A percentile compares a stretch with the other conserved stretches of the same genome.
These are phyloP conservation scores for Chloebia gouldiae DNA, from an alignment of 2,113 vertebrate genomes.

Conservation along the genomic window DNA sequence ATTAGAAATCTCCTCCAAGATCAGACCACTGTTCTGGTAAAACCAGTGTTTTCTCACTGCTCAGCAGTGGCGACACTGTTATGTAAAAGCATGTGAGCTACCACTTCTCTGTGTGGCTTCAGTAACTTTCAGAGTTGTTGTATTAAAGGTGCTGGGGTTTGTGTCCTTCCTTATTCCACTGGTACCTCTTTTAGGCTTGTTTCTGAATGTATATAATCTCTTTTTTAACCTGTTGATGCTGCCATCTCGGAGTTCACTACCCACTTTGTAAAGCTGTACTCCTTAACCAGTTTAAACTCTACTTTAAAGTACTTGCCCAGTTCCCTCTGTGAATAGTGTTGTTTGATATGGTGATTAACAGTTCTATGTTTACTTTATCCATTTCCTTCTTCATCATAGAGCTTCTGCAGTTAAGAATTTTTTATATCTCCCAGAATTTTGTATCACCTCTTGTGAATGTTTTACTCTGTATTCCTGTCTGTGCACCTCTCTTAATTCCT, in stretches of 20 bases:
- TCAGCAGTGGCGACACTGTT: not conserved
- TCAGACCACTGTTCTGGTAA: not conserved
- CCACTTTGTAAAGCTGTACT: not conserved
- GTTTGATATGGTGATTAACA: not conserved
- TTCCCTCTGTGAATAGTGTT: fast-evolving
- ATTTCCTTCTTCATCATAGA: not conserved
- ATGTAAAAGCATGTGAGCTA: not conserved
- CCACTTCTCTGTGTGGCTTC: not conserved
- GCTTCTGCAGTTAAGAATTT: not conserved
- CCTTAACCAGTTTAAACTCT: not conserved
- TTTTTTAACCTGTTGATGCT: not conserved
- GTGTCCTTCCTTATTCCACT: not conserved
- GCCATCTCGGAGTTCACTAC: not conserved
- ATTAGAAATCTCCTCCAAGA: not conserved
- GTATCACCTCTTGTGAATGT: not conserved
- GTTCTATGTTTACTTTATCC: not conserved
- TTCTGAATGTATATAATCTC: not conserved
- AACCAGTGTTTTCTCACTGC: not conserved
- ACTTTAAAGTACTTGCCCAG: not conserved
- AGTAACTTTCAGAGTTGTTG: not conserved
- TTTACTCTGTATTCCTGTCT: not conserved
- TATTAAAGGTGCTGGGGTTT: not conserved
- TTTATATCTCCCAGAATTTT: not conserved
- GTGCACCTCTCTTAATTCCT: not conserved
- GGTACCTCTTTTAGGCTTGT: not conserved